Conservation (phyloP, 2,797 vertebrate genomes). For the Coregonus ussuriensis region DNA sequence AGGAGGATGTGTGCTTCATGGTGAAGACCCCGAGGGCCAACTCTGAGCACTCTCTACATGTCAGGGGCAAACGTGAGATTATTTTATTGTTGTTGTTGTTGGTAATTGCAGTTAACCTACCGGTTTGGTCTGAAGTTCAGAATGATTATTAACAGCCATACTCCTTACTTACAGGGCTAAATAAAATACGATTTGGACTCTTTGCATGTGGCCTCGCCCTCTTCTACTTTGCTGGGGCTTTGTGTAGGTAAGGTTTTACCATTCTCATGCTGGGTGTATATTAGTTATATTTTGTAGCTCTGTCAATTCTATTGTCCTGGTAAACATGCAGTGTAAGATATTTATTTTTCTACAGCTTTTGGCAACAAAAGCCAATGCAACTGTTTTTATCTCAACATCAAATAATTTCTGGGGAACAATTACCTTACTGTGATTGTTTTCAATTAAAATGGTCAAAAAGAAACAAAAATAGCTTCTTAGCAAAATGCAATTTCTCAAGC, state of each 20-base stretch:
- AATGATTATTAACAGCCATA: background rate
- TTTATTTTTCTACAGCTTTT: no score
- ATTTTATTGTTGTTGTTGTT: background rate
- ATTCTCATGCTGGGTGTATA: background rate
- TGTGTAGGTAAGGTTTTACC: constrained; percentile 49
- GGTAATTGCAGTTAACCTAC: background rate
- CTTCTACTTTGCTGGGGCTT: constrained; percentile 41
- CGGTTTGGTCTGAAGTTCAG: constrained; percentile 1
- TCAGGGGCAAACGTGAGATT: constrained; percentile 52
- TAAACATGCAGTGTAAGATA: background rate
- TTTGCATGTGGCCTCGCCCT: constrained; percentile 48
- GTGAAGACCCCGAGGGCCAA: constrained; percentile 44
- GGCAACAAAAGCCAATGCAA: no score
- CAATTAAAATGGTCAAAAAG: no score
- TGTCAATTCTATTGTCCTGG: background rate
- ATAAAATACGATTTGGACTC: constrained; percentile 45
- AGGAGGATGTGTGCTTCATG: constrained; percentile 53
- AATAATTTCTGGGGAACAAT: no score
- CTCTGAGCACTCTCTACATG: constrained; percentile 43
- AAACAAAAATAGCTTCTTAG: no score
- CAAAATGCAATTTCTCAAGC: no score
- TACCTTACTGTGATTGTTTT: no score
- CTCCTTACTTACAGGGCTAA: constrained; percentile 44
- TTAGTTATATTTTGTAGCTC: background rate
- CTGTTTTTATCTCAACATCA: no score